These are phyloP conservation scores for Neodiprion pinetum DNA, from an alignment of 1,140 invertebrate genomes.

Conservation along the genomic window DNA sequence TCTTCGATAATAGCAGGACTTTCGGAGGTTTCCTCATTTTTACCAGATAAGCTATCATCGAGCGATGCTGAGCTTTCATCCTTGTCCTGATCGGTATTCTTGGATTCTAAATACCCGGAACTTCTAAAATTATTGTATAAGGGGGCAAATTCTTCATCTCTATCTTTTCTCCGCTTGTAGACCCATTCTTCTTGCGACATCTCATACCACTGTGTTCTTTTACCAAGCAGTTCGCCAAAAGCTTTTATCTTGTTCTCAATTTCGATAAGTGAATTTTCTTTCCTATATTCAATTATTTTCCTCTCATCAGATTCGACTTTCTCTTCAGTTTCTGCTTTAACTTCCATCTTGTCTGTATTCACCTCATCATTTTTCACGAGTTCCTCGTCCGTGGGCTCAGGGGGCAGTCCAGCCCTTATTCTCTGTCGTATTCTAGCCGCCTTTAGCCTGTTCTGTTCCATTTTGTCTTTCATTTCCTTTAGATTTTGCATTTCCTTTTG, in stretches of 20 bases:
- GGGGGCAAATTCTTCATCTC: conserved; percentile 75
- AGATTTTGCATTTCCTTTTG: conserved; percentile 71
- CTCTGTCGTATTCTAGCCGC: conserved; percentile 81
- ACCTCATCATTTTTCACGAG: conserved; percentile 36
- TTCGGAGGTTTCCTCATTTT: too few species aligned
- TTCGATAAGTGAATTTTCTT: conserved; percentile 29
- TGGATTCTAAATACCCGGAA: conserved; percentile 28
- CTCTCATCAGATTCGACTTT: conserved; percentile 56
- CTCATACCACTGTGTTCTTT: conserved; percentile 49
- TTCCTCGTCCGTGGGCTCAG: conserved; percentile 61
- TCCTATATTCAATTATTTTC: conserved; percentile 52
- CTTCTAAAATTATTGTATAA: conserved; percentile 47
- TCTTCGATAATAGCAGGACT: too few species aligned
- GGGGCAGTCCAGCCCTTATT: conserved; percentile 76
- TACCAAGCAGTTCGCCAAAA: conserved; percentile 52
- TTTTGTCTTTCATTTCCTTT: conserved; percentile 71
- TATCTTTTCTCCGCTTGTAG: conserved; percentile 72
- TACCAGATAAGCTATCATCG: too few species aligned
- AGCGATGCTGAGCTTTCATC: background rate
- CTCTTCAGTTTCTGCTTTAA: conserved; percentile 38
- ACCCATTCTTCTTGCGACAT: conserved; percentile 85
- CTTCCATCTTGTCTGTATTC: background rate
- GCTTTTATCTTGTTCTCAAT: conserved; percentile 53
- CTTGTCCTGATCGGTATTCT: background rate
- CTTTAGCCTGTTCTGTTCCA: conserved; percentile 76